Percentiles rank a stretch among this genome's conserved stretches.
Conservation (phyloP, 2,113 vertebrate genomes). For the Sylvietta virens region DNA sequence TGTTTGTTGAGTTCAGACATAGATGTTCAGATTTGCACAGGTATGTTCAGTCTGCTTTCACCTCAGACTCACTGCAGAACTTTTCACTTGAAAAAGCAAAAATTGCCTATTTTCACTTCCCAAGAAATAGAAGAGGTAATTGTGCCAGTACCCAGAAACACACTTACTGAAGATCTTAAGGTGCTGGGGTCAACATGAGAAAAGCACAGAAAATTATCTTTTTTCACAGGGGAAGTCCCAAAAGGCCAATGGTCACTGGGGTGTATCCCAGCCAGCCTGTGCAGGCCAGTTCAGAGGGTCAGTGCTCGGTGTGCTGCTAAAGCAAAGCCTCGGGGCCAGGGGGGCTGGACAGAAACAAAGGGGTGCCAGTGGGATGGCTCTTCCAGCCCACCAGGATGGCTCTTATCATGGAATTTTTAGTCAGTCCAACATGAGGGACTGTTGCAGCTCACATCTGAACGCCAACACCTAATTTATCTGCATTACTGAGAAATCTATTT, state of each 20-base stretch:
- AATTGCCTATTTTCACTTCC: not conserved
- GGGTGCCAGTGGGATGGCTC: not conserved
- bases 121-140: not conserved
- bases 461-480: not conserved
- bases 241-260: not conserved
- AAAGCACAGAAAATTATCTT: not conserved
- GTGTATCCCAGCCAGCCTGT: not conserved
- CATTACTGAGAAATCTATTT: slow-evolving; percentile 13
- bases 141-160: not conserved
- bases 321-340: not conserved
- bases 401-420: not conserved
- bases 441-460: not conserved
- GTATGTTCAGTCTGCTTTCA: not conserved
- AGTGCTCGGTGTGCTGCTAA: not conserved
- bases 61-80: not conserved
- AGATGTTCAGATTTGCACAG: not conserved
- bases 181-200: not conserved
- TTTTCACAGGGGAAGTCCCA: not conserved
- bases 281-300: not conserved
- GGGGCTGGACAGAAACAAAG: not conserved
- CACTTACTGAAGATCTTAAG: not conserved
- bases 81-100: not conserved
- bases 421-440: not conserved
- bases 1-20: not conserved
- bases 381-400: not conserved